These are phyloP conservation scores for Otolemur crassicaudatus DNA, from an alignment of 2,797 vertebrate species.

Conservation along the genomic window DNA sequence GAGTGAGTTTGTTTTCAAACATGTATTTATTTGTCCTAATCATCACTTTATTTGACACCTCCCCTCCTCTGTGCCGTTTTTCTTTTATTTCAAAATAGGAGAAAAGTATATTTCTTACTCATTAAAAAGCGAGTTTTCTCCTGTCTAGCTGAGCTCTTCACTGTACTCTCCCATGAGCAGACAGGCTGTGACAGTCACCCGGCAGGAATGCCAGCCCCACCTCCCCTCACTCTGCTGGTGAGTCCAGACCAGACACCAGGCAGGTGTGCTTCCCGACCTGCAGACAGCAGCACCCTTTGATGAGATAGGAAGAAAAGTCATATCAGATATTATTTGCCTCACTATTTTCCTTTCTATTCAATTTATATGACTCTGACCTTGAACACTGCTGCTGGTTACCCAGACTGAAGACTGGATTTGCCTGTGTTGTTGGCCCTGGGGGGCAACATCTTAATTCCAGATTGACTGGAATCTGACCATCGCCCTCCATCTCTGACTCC, in stretches of 20 bases:
- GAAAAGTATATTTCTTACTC: no score
- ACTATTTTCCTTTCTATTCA: background rate
- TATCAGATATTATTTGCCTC: background rate
- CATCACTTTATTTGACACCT: background rate
- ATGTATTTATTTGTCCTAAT: background rate
- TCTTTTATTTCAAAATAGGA: background rate
- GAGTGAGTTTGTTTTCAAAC: background rate
- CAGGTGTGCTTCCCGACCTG: background rate
- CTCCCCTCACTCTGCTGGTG: accelerated
- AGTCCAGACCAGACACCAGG: background rate
- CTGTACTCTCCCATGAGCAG: background rate
- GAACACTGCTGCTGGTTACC: background rate
- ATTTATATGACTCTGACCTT: background rate
- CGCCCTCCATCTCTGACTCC: background rate
- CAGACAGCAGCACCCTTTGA: background rate
- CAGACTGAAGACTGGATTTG: background rate
- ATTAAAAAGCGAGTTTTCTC: background rate
- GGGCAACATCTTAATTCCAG: background rate
- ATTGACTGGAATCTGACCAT: background rate
- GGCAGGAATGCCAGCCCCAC: accelerated
- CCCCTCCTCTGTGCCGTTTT: background rate
- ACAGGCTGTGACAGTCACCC: background rate
- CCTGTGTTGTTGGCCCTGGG: background rate
- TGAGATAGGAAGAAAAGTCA: background rate
- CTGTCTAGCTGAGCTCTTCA: background rate